A percentile compares a stretch with the other conserved stretches of the same genome.
These are phyloP conservation scores for Hypothenemus hampei DNA, from an alignment of 1,140 invertebrate species.

Conservation along the genomic window DNA sequence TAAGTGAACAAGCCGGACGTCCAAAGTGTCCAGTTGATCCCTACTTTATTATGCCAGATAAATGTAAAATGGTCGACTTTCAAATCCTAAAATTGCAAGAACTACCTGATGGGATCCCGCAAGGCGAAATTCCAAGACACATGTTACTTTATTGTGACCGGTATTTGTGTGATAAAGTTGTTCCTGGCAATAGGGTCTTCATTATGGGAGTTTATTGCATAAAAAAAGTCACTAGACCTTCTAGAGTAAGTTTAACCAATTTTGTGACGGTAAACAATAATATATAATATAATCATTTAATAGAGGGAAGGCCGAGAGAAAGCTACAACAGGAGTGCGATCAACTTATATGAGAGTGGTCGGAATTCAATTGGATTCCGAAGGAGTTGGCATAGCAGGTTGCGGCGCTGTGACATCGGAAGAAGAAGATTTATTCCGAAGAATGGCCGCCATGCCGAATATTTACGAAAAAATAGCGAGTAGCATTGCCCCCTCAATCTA, in stretches of 20 bases:
- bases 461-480: slow-evolving; percentile 85
- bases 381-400: slow-evolving; percentile 63
- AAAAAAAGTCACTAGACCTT: slow-evolving; percentile 72
- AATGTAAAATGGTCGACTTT: slow-evolving; percentile 95
- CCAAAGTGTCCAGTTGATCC: slow-evolving; percentile 95
- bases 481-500: slow-evolving; percentile 98
- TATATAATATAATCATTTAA: slow-evolving; percentile 23
- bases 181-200: slow-evolving; percentile 93
- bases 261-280: too few relatives aligned
- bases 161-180: slow-evolving; percentile 90
- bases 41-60: slow-evolving; percentile 96
- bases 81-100: slow-evolving; percentile 92
- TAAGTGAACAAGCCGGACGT: slow-evolving; percentile 81
- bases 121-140: slow-evolving; percentile 98
- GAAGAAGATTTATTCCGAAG: slow-evolving; percentile 91
- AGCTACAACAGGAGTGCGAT: slow-evolving; percentile 84
- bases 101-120: slow-evolving; percentile 91
- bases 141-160: slow-evolving; percentile 91
- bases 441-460: slow-evolving; percentile 76
- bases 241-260: slow-evolving; percentile 44
- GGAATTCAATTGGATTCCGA: slow-evolving; percentile 85
- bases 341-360: slow-evolving; percentile 91
- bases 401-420: slow-evolving; percentile 60
- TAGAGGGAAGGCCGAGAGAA: slow-evolving; percentile 71
- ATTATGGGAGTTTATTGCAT: slow-evolving; percentile 97